phyloP scores from a whole-genome alignment of 2,113 vertebrate genomes.

The Lota lota region DNA sequence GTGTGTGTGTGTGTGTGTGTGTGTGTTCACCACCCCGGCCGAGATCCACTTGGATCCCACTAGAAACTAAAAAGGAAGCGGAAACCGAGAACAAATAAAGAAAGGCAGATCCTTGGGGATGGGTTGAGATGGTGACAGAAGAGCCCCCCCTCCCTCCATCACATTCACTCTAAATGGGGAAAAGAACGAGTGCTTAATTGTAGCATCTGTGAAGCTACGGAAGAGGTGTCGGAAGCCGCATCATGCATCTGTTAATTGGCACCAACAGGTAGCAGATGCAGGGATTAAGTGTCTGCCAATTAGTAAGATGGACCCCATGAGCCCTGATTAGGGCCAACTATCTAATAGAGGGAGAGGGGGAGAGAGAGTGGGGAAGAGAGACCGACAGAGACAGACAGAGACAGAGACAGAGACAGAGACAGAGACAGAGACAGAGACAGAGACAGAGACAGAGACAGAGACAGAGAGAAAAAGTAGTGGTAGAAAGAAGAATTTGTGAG shows the following conservation, averaged over 20 bases:
- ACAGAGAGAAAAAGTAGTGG: slow-evolving; percentile 2
- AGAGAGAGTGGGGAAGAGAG: slow-evolving; percentile 3
- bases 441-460: too few relatives aligned
- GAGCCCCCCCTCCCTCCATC: too few relatives aligned
- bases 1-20: too few relatives aligned
- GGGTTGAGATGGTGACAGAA: too few relatives aligned
- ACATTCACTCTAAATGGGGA: too few relatives aligned
- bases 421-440: neutral
- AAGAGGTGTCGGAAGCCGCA: slow-evolving; percentile 66
- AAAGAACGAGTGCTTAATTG: slow-evolving; percentile 86
- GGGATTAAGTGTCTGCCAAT: slow-evolving; percentile 68
- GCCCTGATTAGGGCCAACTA: slow-evolving; percentile 47
- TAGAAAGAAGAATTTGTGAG: neutral
- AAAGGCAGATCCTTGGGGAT: too few relatives aligned
- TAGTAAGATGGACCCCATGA: slow-evolving; percentile 56
- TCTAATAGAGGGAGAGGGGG: slow-evolving; percentile 30
- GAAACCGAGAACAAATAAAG: too few relatives aligned
- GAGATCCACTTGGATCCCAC: too few relatives aligned
- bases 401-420: neutral
- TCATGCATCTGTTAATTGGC: slow-evolving; percentile 73
- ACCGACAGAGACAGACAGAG: slow-evolving; percentile 6
- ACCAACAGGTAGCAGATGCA: slow-evolving; percentile 77
- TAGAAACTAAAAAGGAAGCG: too few relatives aligned
- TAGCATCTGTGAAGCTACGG: slow-evolving; percentile 82
- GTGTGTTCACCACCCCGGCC: too few relatives aligned